phyloP scores from a whole-genome alignment of 2,888 invertebrate species.

The Rotaria macrura region DNA sequence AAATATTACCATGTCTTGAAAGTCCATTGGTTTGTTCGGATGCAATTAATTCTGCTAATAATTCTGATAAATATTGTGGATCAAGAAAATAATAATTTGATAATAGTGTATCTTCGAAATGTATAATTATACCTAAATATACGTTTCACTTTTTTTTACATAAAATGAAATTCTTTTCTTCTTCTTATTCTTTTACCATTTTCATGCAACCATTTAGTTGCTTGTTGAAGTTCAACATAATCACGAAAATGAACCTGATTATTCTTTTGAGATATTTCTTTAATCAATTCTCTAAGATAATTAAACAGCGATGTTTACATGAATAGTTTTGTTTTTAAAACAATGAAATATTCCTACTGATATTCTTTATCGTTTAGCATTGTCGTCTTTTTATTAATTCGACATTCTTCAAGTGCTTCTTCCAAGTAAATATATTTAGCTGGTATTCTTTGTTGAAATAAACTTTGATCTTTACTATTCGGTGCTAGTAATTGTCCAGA shows the following conservation, averaged over 20 bases:
- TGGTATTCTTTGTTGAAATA: conserved; percentile 79
- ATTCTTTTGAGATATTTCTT: conserved; percentile 58
- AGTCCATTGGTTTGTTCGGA: conserved; percentile 93
- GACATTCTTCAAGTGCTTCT: conserved; percentile 68
- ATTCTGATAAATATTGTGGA: conserved; percentile 96
- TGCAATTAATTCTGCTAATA: conserved; percentile 88
- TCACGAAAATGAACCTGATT: conserved; percentile 69
- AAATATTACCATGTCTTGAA: conserved; percentile 67
- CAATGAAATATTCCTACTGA: conserved; percentile 42
- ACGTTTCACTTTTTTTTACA: too few relatives aligned
- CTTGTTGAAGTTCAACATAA: conserved; percentile 78
- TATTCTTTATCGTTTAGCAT: conserved; percentile 49
- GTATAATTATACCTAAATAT: conserved; percentile 65
- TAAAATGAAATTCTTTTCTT: too few relatives aligned
- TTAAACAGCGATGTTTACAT: neutral
- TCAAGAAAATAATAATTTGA: conserved; percentile 82
- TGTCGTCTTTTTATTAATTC: conserved; percentile 37
- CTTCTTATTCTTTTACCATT: conserved; percentile 59
- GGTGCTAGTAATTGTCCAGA: conserved; percentile 80
- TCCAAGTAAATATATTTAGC: conserved; percentile 86
- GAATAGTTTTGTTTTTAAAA: too few relatives aligned
- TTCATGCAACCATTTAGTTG: conserved; percentile 89
- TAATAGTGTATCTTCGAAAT: conserved; percentile 46
- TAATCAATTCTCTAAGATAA: conserved; percentile 39
- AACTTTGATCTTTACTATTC: conserved; percentile 28